Evolutionary conservation across 2,888 invertebrate species (phyloP).

Genomic region (Euphydryas editha): DNA sequence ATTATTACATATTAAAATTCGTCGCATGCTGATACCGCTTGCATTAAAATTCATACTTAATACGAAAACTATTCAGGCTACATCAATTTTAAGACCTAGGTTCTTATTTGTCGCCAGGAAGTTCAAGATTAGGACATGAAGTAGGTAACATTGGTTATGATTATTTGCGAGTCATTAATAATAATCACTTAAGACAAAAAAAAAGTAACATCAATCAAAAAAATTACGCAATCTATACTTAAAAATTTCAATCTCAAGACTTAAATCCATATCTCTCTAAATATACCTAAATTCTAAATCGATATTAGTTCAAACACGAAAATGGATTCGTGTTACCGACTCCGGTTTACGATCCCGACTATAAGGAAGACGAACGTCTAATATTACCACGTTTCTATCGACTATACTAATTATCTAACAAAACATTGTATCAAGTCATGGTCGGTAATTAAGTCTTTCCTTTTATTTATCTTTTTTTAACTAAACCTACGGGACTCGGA

Average conservation of each 20-base stretch:
- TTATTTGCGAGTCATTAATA: background rate
- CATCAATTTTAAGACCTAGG: constrained; percentile 20
- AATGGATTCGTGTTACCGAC: background rate
- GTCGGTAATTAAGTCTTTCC: constrained; percentile 52
- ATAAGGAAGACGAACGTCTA: background rate
- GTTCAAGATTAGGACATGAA: background rate
- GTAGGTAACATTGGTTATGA: background rate
- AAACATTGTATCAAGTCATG: constrained; percentile 52
- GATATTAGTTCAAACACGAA: background rate
- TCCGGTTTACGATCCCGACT: background rate
- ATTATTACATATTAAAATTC: constrained; percentile 33
- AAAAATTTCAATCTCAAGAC: too few relatives aligned
- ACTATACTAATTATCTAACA: background rate
- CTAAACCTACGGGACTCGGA: constrained; percentile 35
- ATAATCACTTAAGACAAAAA: background rate
- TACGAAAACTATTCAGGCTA: constrained; percentile 38
- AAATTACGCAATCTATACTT: too few relatives aligned
- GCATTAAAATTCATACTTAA: constrained; percentile 30
- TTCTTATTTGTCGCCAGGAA: background rate
- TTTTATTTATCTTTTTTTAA: constrained; percentile 42
- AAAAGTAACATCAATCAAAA: too few relatives aligned
- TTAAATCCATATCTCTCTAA: too few relatives aligned
- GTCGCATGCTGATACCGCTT: constrained; percentile 30
- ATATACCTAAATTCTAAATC: background rate
- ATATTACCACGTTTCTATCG: constrained; percentile 2